These are phyloP conservation scores for Heliconius melpomene DNA, from an alignment of 1,140 invertebrate species.

Conservation along the genomic window DNA sequence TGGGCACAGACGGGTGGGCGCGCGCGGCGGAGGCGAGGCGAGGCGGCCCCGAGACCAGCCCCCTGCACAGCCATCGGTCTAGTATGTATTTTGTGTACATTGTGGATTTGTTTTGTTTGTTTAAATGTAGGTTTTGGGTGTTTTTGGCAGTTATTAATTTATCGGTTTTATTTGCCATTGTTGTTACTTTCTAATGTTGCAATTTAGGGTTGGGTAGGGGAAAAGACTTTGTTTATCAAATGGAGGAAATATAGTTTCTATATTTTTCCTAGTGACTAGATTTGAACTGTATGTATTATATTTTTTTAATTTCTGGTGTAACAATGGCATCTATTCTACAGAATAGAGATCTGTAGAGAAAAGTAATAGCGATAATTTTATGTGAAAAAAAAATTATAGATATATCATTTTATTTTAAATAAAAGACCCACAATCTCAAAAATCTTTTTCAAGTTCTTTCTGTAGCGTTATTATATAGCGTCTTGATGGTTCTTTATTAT, in stretches of 20 bases:
- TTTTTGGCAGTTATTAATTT: background rate
- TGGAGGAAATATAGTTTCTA: no score
- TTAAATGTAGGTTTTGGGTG: background rate
- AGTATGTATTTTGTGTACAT: slow-evolving; percentile 83
- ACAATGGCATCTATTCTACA: no score
- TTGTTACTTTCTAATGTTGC: background rate
- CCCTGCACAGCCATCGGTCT: slow-evolving; percentile 88
- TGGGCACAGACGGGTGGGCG: slow-evolving; percentile 78
- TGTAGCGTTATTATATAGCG: background rate
- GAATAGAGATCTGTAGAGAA: no score
- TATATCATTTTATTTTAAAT: background rate
- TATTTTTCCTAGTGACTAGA: no score
- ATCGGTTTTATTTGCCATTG: no score
- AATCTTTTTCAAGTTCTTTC: background rate
- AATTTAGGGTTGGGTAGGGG: no score
- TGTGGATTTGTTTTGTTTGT: background rate
- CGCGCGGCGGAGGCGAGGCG: slow-evolving; percentile 82
- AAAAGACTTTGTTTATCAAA: no score
- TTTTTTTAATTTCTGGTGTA: no score
- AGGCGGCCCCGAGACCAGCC: slow-evolving; percentile 87
- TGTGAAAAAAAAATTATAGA: background rate
- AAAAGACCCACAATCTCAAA: background rate
- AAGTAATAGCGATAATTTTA: no score
- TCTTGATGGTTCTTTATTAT: background rate
- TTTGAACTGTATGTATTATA: no score